phyloP scores from a whole-genome alignment of 2,113 vertebrate species.

The Xiphophorus couchianus region DNA sequence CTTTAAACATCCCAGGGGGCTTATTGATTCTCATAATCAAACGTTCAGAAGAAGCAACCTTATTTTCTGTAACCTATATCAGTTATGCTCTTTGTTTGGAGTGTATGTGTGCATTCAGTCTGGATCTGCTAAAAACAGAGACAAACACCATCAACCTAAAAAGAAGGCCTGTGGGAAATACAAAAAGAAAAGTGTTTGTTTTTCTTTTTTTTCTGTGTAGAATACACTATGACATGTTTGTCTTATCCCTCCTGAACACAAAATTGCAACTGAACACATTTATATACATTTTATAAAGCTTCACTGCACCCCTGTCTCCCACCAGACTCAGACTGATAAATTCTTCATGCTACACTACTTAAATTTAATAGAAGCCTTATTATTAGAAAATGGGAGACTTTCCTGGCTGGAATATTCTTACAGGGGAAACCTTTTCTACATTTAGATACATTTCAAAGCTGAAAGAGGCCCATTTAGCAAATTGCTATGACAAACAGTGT shows the following conservation, averaged over 20 bases:
- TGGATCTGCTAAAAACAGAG: conserved; percentile 9
- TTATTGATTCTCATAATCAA: conserved; percentile 69
- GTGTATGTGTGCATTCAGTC: background rate
- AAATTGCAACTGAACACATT: conserved; percentile 48
- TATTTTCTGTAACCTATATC: conserved; percentile 44
- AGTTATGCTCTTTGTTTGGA: conserved; percentile 26
- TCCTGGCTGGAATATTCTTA: conserved; percentile 13
- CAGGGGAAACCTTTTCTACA: conserved; percentile 2
- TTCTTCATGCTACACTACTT: conserved; percentile 61
- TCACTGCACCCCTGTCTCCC: conserved; percentile 43
- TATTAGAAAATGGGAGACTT: conserved; percentile 38
- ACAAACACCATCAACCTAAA: conserved; percentile 55
- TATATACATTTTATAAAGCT: conserved; percentile 47
- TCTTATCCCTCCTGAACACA: background rate
- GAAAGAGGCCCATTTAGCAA: conserved; percentile 27
- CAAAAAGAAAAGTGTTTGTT: background rate
- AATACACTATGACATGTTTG: conserved; percentile 29
- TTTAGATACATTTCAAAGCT: conserved; percentile 27
- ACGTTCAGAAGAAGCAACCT: conserved; percentile 41
- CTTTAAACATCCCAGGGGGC: conserved; percentile 45
- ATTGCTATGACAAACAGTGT: conserved; percentile 35
- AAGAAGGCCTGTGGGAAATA: conserved; percentile 24
- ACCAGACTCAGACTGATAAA: conserved; percentile 43
- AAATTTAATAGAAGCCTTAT: conserved; percentile 54
- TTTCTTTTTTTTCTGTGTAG: conserved; percentile 10